Conservation (phyloP, 2,113 vertebrate species). For the Melanerpes aurifrons region DNA sequence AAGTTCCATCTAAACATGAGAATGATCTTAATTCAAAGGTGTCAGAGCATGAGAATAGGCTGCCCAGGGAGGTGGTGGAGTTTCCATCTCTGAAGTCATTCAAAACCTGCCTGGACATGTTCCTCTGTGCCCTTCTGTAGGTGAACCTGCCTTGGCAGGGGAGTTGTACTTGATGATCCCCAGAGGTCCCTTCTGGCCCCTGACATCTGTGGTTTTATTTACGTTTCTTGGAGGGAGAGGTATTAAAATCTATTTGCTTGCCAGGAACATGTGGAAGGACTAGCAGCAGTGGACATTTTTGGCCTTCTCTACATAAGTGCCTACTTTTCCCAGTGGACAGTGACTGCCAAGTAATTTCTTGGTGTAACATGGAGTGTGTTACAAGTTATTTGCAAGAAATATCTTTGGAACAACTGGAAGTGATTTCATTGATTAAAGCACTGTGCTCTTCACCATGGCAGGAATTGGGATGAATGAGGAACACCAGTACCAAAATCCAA, state of each 20-base stretch:
- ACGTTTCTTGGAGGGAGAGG: neutral
- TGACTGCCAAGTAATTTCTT: constrained; percentile 19
- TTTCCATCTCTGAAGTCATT: no score
- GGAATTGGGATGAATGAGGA: neutral
- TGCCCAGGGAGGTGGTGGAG: no score
- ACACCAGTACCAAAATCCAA: neutral
- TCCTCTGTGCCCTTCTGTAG: no score
- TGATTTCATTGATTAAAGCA: neutral
- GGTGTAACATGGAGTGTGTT: neutral
- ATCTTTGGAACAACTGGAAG: neutral
- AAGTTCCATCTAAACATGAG: no score
- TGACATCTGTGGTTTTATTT: no score
- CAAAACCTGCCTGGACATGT: no score
- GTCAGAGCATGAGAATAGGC: no score
- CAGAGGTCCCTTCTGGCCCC: no score
- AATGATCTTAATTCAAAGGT: no score
- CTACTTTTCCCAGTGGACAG: constrained; percentile 17
- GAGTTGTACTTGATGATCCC: no score
- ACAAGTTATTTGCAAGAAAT: neutral
- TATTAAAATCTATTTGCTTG: neutral
- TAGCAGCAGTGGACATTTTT: neutral
- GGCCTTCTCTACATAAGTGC: neutral
- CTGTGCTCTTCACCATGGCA: neutral
- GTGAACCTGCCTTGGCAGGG: no score
- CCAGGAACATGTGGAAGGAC: rapidly evolving